Conservation (phyloP, 2,888 invertebrate genomes). For the Chrysodeixis includens region DNA sequence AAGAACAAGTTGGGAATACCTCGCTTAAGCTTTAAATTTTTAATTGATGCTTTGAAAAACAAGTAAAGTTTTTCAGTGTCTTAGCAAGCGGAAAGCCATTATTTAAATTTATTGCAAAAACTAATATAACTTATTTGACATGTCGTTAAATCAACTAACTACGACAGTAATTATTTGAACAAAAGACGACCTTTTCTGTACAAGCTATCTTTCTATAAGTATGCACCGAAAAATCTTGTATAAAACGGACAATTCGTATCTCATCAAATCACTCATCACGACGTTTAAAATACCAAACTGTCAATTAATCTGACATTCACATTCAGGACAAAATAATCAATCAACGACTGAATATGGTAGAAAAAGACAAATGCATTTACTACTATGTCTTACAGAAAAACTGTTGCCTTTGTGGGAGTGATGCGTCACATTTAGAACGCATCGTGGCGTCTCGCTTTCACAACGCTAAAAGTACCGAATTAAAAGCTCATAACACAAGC, state of each 20-base stretch:
- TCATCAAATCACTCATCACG: neutral
- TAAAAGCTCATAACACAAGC: no score
- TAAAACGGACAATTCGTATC: neutral
- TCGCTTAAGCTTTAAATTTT: neutral
- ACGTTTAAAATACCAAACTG: neutral
- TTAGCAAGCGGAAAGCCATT: neutral
- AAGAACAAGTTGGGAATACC: neutral
- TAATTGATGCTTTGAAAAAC: neutral
- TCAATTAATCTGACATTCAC: neutral
- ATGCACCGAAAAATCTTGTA: neutral
- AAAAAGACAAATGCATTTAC: neutral
- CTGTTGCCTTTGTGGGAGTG: no score
- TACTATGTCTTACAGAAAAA: no score
- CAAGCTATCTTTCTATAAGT: no score
- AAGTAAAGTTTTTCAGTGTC: neutral
- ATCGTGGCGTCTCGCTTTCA: no score
- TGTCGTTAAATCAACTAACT: no score
- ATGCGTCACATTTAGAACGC: no score
- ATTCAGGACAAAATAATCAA: constrained; percentile 2
- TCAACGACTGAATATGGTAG: neutral
- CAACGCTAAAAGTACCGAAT: no score
- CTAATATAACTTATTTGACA: no score
- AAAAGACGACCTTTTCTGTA: no score
- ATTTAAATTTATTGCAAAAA: no score
- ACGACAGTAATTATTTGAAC: no score